phyloP scores from a whole-genome alignment of 2,113 vertebrate genomes.

The Lophochroa leadbeateri region DNA sequence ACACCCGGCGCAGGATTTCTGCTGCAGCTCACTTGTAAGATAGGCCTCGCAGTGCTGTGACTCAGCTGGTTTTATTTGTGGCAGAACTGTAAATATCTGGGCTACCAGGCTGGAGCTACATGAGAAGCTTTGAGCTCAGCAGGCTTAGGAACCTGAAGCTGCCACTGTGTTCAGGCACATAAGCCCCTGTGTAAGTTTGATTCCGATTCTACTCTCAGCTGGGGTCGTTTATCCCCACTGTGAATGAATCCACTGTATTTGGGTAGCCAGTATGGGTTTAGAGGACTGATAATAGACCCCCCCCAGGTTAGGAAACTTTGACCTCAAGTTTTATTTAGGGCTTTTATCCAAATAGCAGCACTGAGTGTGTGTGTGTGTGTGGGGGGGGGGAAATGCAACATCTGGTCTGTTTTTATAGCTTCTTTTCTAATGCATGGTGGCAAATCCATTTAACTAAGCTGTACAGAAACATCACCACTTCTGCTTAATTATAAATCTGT shows the following conservation, averaged over 20 bases:
- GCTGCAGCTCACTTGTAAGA: not conserved
- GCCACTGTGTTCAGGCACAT: fast-evolving
- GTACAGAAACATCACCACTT: constrained; percentile 29
- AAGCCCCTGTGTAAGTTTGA: not conserved
- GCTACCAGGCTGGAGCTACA: not conserved
- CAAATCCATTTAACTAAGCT: constrained; percentile 56
- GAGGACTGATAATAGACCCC: not conserved
- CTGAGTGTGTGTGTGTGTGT: fast-evolving
- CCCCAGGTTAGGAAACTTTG: not conserved
- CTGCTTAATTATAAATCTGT: constrained; percentile 63
- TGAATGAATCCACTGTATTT: not conserved
- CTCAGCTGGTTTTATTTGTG: not conserved
- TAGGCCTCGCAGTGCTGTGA: not conserved
- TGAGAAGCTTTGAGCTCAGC: not conserved
- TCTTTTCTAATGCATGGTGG: not conserved
- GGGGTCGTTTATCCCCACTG: not conserved
- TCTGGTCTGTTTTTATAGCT: constrained; percentile 34
- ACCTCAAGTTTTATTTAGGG: not conserved
- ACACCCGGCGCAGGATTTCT: fast-evolving
- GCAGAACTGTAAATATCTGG: not conserved
- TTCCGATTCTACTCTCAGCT: not conserved
- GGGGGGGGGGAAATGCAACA: not conserved
- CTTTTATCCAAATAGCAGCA: not conserved
- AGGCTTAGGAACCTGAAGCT: not conserved
- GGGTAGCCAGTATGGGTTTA: not conserved